phyloP scores from a whole-genome alignment of 1,140 invertebrate genomes.

The Heliothis subflexa region DNA sequence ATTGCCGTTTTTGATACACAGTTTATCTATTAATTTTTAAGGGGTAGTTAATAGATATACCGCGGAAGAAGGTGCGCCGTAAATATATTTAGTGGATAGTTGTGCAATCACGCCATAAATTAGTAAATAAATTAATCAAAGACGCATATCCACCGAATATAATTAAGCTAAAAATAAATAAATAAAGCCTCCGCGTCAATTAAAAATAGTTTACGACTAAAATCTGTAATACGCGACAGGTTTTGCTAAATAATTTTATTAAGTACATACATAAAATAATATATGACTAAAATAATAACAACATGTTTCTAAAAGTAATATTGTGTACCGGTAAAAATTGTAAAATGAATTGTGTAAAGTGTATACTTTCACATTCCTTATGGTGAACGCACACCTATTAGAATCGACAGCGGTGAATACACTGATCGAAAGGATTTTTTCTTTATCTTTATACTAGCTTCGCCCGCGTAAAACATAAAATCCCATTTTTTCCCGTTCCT shows the following conservation, averaged over 20 bases:
- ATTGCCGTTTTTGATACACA: no score
- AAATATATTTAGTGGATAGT: no score
- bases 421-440: no score
- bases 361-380: no score
- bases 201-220: background rate
- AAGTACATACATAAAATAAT: slow-evolving; percentile 21
- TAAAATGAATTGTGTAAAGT: background rate
- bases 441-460: no score
- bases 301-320: background rate
- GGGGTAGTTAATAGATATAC: no score
- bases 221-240: background rate
- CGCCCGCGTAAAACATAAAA: no score
- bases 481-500: no score
- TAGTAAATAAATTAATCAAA: background rate
- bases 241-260: background rate
- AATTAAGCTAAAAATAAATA: slow-evolving; percentile 8
- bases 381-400: no score
- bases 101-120: background rate
- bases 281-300: slow-evolving; percentile 8
- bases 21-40: no score
- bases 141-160: background rate
- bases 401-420: no score
- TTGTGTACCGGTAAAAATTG: background rate
- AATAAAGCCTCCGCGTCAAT: background rate
- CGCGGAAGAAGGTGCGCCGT: no score